Percentiles rank a stretch among this genome's conserved stretches.
Conservation (phyloP, 2,113 vertebrate genomes). For the Alethe castanea region DNA sequence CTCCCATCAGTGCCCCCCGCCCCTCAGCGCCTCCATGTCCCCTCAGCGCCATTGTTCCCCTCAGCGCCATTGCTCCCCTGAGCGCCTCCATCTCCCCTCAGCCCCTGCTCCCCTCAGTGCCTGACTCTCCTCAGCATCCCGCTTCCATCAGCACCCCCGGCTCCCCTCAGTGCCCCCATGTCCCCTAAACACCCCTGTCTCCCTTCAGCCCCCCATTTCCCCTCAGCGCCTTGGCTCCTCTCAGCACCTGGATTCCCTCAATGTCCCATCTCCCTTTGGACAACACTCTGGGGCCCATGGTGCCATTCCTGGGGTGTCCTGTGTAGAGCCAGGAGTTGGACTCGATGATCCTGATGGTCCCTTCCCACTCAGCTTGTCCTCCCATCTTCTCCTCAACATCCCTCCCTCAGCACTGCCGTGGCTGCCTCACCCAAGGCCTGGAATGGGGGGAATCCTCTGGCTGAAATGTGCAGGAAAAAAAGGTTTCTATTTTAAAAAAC, state of each 20-base stretch:
- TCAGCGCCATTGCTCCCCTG: background rate
- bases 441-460: background rate
- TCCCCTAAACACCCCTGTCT: too few relatives aligned
- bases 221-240: fast-evolving
- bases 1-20: background rate
- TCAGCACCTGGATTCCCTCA: background rate
- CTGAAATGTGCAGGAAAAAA: background rate
- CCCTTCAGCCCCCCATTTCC: background rate
- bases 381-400: background rate
- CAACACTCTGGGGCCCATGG: background rate
- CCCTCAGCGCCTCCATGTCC: background rate
- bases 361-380: background rate
- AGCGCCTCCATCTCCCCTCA: background rate
- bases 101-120: background rate
- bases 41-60: background rate
- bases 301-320: background rate
- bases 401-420: background rate
- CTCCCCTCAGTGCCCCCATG: background rate
- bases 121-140: background rate
- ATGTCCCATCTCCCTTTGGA: background rate
- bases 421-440: background rate
- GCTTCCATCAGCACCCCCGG: background rate
- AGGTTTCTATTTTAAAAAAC: background rate
- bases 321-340: background rate
- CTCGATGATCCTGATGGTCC: background rate